Evolutionary conservation across 2,797 vertebrate genomes (phyloP).

Genomic region (Gorsachius magnificus): DNA sequence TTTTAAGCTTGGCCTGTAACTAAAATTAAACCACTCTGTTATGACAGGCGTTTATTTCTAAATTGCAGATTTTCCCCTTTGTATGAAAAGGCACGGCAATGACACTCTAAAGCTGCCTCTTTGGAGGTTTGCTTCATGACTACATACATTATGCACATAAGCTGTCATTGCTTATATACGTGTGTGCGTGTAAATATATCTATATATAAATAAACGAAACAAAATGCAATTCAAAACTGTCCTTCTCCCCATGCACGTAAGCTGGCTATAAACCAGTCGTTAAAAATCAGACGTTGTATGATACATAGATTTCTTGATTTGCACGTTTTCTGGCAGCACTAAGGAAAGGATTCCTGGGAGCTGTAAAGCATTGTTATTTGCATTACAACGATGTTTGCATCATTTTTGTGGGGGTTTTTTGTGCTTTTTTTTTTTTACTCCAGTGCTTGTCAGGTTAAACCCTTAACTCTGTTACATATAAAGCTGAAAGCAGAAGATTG

Average conservation of each 20-base stretch:
- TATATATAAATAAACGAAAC: background rate
- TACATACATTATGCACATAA: background rate
- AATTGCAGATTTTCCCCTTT: background rate
- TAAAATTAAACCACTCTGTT: slow-evolving; percentile 41
- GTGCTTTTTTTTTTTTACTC: background rate
- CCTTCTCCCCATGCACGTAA: background rate
- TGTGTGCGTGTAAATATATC: background rate
- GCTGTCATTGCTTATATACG: background rate
- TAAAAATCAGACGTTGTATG: background rate
- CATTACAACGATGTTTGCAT: background rate
- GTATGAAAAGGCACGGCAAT: background rate
- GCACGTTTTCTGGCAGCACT: background rate
- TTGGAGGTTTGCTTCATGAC: background rate
- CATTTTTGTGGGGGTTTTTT: background rate
- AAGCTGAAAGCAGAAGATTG: background rate
- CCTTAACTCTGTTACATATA: background rate
- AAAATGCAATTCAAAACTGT: background rate
- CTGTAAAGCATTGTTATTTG: background rate
- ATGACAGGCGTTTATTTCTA: background rate
- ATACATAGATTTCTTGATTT: background rate
- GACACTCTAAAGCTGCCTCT: background rate
- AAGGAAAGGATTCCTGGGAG: background rate
- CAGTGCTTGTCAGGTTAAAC: background rate
- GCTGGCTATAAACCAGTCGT: background rate
- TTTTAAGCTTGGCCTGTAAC: background rate